Base-by-base conservation (phyloP, 2,888 invertebrate species). In the Deilephila porcellus region DNA sequence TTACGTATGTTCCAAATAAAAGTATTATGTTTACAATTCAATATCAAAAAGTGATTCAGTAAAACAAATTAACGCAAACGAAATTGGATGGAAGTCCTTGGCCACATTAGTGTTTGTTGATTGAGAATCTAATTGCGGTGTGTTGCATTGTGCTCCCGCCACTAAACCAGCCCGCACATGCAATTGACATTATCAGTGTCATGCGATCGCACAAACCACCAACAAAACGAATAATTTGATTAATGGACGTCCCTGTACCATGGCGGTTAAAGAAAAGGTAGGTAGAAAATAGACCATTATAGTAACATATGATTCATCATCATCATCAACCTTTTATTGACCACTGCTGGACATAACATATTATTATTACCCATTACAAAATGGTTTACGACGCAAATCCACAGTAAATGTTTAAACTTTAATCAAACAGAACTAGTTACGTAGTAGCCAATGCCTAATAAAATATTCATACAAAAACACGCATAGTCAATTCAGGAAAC, bases 391-490 rank as follows among this genome's bases (percentile, higher is more conserved):
- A n/a, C 6, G 4, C 56, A 56, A 17, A 53, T 53, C 53, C 53
- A 53, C 53, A 53, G 5, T 19, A 5, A 53, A 53, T 53, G 53
- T 19, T 17, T 19, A 53, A 11, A 25, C 25, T n/a, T 20, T n/a
- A 29, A 25, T 29, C 62, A 62, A 62, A 37, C 3, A 37, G 19
- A 19, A 1, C 37, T 3, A 34, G 8, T 64, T 64, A 64, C 37
- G 32, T n/a, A 37, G n/a, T 19, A 64, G 37, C 11, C 64, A 64
- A 64, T 64, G 64, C 32, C 37, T 45, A 34, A 29, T 64, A 8
- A 64, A 64, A 37, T 64, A 64, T 64, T 64, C 64, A 64, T 64
- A 64, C 64, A 64, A 37, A 53, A 37, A 64, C 64, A 64, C 64
- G n/a, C 37, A 60, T 25, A 45, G 64, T 64, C 8, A 37, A 64